phyloP scores from a whole-genome alignment of 2,888 invertebrate genomes.

The Phragmatobia fuliginosa region DNA sequence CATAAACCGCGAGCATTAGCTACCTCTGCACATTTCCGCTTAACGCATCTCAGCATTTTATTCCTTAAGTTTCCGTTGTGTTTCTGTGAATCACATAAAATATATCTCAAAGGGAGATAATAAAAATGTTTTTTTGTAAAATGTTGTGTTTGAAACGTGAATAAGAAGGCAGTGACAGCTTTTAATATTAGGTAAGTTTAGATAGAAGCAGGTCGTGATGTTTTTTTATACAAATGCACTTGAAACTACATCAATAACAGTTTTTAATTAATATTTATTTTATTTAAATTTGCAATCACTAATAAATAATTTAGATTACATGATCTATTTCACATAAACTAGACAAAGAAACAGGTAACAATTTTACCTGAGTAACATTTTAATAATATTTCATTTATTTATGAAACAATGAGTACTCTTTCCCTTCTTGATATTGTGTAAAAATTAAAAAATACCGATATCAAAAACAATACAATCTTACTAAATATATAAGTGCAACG shows the following conservation, averaged over 20 bases:
- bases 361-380: neutral
- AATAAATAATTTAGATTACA: too few species aligned
- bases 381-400: neutral
- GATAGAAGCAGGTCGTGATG: neutral
- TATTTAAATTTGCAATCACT: neutral
- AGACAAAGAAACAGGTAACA: neutral
- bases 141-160: constrained; percentile 20
- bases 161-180: constrained; percentile 7
- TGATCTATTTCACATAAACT: too few species aligned
- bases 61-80: constrained; percentile 68
- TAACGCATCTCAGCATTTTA: constrained; percentile 68
- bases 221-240: neutral
- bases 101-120: constrained; percentile 48
- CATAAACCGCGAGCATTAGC: constrained; percentile 79
- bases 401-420: neutral
- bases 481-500: constrained; percentile 46
- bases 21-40: constrained; percentile 72
- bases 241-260: neutral
- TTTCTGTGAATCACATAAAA: constrained; percentile 53
- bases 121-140: constrained; percentile 24
- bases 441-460: constrained; percentile 37
- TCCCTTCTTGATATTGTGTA: constrained; percentile 7
- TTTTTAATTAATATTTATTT: too few species aligned
- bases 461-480: constrained; percentile 37
- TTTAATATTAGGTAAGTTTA: neutral